Evolutionary conservation across 2,797 vertebrate genomes (phyloP).

Genomic region (Alectoris magna): DNA sequence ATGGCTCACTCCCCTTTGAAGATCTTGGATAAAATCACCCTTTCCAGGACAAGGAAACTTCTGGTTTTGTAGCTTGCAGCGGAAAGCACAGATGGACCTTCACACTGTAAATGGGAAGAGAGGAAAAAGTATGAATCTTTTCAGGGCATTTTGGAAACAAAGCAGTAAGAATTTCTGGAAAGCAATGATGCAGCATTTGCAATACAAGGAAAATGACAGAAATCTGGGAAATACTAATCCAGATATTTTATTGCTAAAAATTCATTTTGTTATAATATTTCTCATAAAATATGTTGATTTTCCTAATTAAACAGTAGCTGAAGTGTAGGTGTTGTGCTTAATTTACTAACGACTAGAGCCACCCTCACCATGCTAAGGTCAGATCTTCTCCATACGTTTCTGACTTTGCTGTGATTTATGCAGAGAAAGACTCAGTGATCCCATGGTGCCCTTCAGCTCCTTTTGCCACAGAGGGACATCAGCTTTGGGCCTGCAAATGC

Average conservation of each 20-base stretch:
- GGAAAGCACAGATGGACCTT: not conserved
- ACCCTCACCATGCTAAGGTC: not conserved
- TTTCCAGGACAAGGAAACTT: not conserved
- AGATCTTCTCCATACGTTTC: not conserved
- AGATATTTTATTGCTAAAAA: not conserved
- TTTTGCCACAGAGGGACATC: not conserved
- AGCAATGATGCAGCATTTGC: not conserved
- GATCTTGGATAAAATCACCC: not conserved
- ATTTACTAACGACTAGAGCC: not conserved
- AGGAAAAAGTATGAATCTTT: not conserved
- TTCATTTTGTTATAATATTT: not conserved
- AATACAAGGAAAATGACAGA: not conserved
- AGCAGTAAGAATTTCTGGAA: not conserved
- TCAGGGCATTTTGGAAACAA: not conserved
- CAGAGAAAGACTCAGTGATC: not conserved
- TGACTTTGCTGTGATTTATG: not conserved
- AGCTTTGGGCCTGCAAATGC: not conserved
- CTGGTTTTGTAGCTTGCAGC: not conserved
- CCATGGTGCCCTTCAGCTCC: not conserved
- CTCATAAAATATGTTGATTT: not conserved
- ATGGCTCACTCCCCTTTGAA: not conserved
- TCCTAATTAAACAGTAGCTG: not conserved
- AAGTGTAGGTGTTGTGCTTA: not conserved
- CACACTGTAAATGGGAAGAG: not conserved
- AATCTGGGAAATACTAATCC: not conserved